Base-by-base conservation (phyloP, 2,113 vertebrate genomes). In the Bufo bufo region DNA sequence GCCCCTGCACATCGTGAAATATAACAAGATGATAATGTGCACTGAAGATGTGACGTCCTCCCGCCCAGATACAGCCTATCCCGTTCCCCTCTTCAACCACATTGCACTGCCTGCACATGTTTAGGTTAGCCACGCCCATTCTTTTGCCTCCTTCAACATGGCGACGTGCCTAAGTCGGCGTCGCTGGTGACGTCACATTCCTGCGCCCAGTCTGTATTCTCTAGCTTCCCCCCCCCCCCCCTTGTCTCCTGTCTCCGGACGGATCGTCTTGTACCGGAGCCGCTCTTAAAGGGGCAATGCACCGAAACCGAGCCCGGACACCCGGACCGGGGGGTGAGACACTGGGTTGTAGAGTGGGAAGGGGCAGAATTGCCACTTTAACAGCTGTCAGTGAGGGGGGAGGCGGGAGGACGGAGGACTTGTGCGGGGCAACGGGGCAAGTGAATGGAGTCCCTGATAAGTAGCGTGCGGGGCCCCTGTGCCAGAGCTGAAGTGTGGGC, bases 211-310 rank as follows among this genome's bases (percentile, higher is more conserved):
- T 75, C 78, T 74, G 77, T 69, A n/a, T 50, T 19, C 77, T 81
- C 72, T 52, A 71, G 77, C 63, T 66, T 33, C 33, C 33, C 33
- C 33, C 33, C n/a, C n/a, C 56, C 85, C 80, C 78, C 79, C 59
- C 69, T 74, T 75, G 52, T 81, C 86, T 82, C 52, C 69, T 82
- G 86, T 87, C 86, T 87, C 63, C 86, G 49, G 78, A 82, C 86
- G 78, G 78, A 87, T 58, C 86, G 86, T 71, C 79, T 87, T 87
- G 78, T 81, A 87, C 86, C 86, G 86, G 86, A 87, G 86, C 78
- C 86, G 86, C 86, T 82, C 86, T 87, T 87, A 87, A 87, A 87
- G 86, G 86, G 86, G 86, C 78, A 80, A 87, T 87, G 86, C 66
- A 87, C 50, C 65, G 79, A 17, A 43, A 74, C 43, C 52, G 54